These are phyloP conservation scores for Melinaea marsaeus DNA, from an alignment of 2,888 invertebrate genomes.

Conservation along the genomic window DNA sequence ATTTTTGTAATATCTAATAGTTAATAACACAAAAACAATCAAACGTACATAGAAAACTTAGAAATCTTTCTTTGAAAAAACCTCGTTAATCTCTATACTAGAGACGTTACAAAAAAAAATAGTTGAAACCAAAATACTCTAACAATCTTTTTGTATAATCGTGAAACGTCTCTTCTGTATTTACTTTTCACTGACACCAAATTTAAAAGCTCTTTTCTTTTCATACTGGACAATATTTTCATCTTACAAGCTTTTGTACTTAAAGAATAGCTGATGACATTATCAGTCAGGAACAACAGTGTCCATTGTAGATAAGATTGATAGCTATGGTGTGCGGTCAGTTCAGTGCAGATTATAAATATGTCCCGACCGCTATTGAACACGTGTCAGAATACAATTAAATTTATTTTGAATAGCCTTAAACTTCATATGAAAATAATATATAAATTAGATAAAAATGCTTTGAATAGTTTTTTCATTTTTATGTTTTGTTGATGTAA, in stretches of 20 bases:
- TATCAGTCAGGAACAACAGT: conserved; percentile 36
- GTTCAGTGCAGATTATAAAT: conserved; percentile 27
- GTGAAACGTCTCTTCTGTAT: not conserved
- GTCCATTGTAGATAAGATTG: conserved; percentile 45
- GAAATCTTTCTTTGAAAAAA: too few relatives aligned
- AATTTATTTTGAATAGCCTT: conserved; percentile 27
- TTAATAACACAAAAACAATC: too few relatives aligned
- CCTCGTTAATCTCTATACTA: too few relatives aligned
- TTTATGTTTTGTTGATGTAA: too few relatives aligned
- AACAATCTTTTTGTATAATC: not conserved
- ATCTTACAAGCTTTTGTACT: conserved; percentile 12
- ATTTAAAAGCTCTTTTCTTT: not conserved
- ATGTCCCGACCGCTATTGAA: conserved; percentile 15
- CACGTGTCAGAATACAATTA: conserved; percentile 21
- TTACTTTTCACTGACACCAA: not conserved
- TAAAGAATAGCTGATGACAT: conserved; percentile 21
- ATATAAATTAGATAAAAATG: not conserved
- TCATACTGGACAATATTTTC: conserved; percentile 1
- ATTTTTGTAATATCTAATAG: too few relatives aligned
- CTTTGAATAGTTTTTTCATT: too few relatives aligned
- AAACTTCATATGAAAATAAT: conserved; percentile 2
- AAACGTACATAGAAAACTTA: too few relatives aligned
- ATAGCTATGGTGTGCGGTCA: conserved; percentile 41
- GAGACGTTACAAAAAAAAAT: too few relatives aligned
- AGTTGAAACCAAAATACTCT: too few relatives aligned